Evolutionary conservation across 1,140 invertebrate species (phyloP), one percentile per base, ranked within the genome.

Genomic region (Hypsibius dujardini): DNA sequence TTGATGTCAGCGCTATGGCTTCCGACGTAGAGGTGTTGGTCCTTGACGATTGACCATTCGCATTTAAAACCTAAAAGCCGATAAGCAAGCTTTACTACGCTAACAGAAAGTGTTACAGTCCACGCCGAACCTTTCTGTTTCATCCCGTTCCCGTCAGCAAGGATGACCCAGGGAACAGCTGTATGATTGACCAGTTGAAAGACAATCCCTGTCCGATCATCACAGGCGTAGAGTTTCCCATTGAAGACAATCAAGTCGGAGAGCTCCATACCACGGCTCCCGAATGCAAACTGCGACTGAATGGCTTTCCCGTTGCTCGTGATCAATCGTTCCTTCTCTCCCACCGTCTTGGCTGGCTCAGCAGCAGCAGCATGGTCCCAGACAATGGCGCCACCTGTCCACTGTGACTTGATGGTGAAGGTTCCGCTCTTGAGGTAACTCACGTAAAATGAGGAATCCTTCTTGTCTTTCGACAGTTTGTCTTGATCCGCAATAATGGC

Each of bases 31-130:
- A 99, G 78, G 14, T 86, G 81, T 71, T 90, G 84, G 79, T 94
- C 86, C 80, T 95, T 95, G 0, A 98, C 87, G 1, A 93, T 88
- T 14, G 92, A 91, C 95, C 95, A 99, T 81, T 99, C 95, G 71
- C 89, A 86, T 79, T 98, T 98, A 77, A 96, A 96, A 46, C 91
- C 88, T 87, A 73, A 73, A 75, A 72, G 74, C 73, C 42, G 56
- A 74, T 42, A 50, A 71, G 28, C 7, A 12, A 12, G n/a, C 40
- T 14, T 14, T 40, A 71, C 46, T 71, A 71, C n/a, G 28, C 7
- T 40, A 15, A 70, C 28, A 71, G 28, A 28, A 28, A 28, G 28
- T 28, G 28, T 28, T 28, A 28, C 28, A 67, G 3, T 42, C 45
- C 3, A 45, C 42, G 62, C 45, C 45, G 12, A 15, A 67, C 62